Evolutionary conservation across 2,888 invertebrate genomes (phyloP).

Genomic region (Agrypnus murinus): DNA sequence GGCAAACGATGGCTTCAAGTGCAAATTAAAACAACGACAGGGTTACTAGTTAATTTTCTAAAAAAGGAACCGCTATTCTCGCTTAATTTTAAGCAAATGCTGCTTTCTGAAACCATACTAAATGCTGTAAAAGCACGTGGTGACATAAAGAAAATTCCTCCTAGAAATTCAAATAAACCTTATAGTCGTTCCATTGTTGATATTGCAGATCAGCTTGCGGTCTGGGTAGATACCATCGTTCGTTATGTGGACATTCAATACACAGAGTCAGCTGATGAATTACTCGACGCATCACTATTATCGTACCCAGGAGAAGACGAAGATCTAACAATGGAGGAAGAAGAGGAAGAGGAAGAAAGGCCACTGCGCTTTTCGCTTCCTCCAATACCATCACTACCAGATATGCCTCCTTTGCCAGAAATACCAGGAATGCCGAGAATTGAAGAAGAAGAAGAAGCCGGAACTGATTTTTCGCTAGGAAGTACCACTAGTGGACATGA

Average conservation of each 20-base stretch:
- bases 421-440: constrained; percentile 3
- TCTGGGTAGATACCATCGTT: constrained; percentile 65
- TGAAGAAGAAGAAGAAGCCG: constrained; percentile 11
- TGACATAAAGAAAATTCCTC: constrained; percentile 54
- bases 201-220: constrained; percentile 63
- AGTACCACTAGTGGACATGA: no score
- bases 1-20: constrained; percentile 52
- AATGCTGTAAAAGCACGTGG: constrained; percentile 49
- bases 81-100: constrained; percentile 64
- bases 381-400: constrained; percentile 20
- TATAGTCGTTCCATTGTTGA: constrained; percentile 56
- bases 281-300: no score
- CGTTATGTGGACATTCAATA: constrained; percentile 64
- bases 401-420: neutral
- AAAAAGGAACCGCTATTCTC: constrained; percentile 60
- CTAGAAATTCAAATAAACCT: constrained; percentile 57
- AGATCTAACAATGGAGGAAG: constrained; percentile 49
- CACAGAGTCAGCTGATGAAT: constrained; percentile 62
- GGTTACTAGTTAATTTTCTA: constrained; percentile 60
- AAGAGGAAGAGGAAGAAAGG: constrained; percentile 39
- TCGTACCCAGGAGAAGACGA: no score
- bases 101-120: constrained; percentile 62
- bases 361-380: constrained; percentile 20
- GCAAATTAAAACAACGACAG: constrained; percentile 39
- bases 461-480: no score